Evolutionary conservation across 2,797 vertebrate species (phyloP), one percentile per base, ranked within the genome.

Genomic region (Taeniopygia guttata): DNA sequence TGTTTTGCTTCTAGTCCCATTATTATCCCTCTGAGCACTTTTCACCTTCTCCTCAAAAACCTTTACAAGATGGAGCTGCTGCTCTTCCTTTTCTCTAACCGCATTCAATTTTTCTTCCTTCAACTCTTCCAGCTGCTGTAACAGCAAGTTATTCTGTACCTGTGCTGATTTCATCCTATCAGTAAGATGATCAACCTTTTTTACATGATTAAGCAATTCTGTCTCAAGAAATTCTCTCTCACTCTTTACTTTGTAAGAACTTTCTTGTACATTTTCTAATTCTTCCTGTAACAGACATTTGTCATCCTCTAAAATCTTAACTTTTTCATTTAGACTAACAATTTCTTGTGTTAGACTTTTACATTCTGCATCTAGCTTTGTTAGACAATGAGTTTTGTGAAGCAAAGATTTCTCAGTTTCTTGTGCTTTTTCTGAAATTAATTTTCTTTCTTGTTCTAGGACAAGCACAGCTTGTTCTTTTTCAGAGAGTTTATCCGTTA

Each of bases 191-290:
- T 98, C 98, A 2, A 99, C 97, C 64, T 95, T 98, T 91, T 98
- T 98, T 0, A 98, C 96, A 52, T 98, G 98, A 91, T 98, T 98
- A 13, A 98, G 98, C 77, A 98, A 97, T 40, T 99, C 96, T 0
- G 98, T 98, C 94, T 99, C 98, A 90, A 99, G 96, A 96, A 98
- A 98, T 42, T 99, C 98, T 30, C 98, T 98, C 97, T 99, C 98
- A 69, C 98, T 98, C 93, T 99, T 99, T 15, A 98, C 98, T 93
- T 98, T 98, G 78, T 98, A 98, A 19, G 98, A 99, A 36, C 87
- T 97, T 96, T 99, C 98, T 83, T 99, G 98, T 5, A 96, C 94
- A 29, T 98, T 99, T 95, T 99, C 98, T 10, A 99, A 97, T 95
- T 99, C 99, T 93, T 99, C 98, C 87, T 98, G 98, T 73, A 99